A percentile compares a stretch with the other conserved stretches of the same genome.
These are phyloP conservation scores for Laticauda laticaudata DNA, from an alignment of 2,113 vertebrate species.

Conservation along the genomic window DNA sequence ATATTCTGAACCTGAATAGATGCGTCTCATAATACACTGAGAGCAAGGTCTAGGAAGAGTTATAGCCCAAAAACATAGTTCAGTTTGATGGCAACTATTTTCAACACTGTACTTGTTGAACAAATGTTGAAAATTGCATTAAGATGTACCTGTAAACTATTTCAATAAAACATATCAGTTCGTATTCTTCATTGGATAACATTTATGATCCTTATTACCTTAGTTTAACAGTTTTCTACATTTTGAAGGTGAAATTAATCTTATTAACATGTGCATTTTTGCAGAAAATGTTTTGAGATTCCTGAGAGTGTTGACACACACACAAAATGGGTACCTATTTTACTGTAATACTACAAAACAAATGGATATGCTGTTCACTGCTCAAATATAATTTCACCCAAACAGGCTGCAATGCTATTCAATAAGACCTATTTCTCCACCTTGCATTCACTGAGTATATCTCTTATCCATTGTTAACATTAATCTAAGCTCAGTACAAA, in stretches of 20 bases:
- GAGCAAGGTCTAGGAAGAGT: neutral
- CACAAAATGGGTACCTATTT: neutral
- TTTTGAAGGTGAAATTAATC: neutral
- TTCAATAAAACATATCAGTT: neutral
- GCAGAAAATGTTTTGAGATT: neutral
- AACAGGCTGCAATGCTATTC: neutral
- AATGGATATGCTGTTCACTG: neutral
- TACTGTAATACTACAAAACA: neutral
- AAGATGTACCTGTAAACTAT: neutral
- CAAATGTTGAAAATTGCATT: neutral
- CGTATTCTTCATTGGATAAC: neutral
- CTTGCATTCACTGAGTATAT: neutral
- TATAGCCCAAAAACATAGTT: neutral
- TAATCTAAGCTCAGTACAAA: neutral
- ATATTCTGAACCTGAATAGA: slow-evolving; percentile 13
- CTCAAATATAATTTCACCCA: neutral
- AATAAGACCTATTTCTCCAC: neutral
- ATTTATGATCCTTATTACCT: neutral
- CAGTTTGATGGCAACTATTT: neutral
- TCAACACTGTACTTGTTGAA: neutral
- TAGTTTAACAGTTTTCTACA: neutral
- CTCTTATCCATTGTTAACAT: neutral
- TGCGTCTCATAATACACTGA: neutral
- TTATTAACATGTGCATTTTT: neutral
- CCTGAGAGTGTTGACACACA: neutral